Percentiles rank a stretch among this genome's conserved stretches.
These are phyloP conservation scores for Deroplatys truncata DNA, from an alignment of 2,888 invertebrate genomes.

Conservation along the genomic window DNA sequence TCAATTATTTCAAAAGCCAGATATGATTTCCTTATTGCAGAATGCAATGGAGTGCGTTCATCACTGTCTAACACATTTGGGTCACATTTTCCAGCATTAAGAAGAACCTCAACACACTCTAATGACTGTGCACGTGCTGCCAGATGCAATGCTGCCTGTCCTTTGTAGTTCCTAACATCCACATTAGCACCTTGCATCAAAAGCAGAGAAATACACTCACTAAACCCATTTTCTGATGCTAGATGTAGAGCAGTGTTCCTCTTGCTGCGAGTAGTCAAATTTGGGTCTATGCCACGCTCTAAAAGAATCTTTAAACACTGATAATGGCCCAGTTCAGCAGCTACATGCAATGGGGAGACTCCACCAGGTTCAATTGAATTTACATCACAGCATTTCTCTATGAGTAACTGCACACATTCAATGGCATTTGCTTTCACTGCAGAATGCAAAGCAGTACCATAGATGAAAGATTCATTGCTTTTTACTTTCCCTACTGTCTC, in stretches of 20 bases:
- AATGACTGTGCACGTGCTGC: slow-evolving; percentile 75
- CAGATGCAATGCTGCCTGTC: slow-evolving; percentile 80
- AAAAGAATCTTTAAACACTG: slow-evolving; percentile 71
- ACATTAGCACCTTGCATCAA: slow-evolving; percentile 72
- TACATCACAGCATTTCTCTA: slow-evolving; percentile 69
- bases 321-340: slow-evolving; percentile 74
- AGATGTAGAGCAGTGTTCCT: slow-evolving; percentile 78
- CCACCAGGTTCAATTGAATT: slow-evolving; percentile 68
- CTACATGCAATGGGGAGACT: slow-evolving; percentile 74
- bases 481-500: slow-evolving; percentile 38
- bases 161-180: slow-evolving; percentile 68
- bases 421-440: slow-evolving; percentile 79
- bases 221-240: slow-evolving; percentile 83
- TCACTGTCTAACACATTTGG: slow-evolving; percentile 78
- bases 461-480: slow-evolving; percentile 30
- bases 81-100: slow-evolving; percentile 70
- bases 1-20: slow-evolving; percentile 77
- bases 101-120: slow-evolving; percentile 73
- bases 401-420: slow-evolving; percentile 73
- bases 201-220: slow-evolving; percentile 72
- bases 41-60: slow-evolving; percentile 75
- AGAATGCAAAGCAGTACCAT: slow-evolving; percentile 77
- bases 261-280: slow-evolving; percentile 67
- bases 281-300: slow-evolving; percentile 67
- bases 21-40: slow-evolving; percentile 79